phyloP scores from a whole-genome alignment of 2,888 invertebrate species.

The Microchrysa polita region DNA sequence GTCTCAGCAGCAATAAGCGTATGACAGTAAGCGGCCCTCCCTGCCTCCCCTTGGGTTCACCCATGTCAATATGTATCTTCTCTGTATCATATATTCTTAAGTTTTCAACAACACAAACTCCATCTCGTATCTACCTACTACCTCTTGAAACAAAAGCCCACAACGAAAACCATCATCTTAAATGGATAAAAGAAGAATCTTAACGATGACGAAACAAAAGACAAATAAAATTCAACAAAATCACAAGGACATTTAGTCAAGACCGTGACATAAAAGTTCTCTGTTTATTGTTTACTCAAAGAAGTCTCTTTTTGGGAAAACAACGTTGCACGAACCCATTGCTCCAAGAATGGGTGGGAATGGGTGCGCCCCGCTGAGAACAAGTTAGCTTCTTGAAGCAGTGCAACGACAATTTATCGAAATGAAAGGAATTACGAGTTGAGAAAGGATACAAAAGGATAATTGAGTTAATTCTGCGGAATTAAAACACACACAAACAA shows the following conservation, averaged over 20 bases:
- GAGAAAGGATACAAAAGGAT: slow-evolving; percentile 37
- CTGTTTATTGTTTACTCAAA: background rate
- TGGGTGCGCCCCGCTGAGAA: background rate
- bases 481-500: slow-evolving; percentile 37
- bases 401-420: slow-evolving; percentile 22
- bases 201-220: slow-evolving; percentile 1
- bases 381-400: background rate
- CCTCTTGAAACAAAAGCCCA: too few species aligned
- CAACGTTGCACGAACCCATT: background rate
- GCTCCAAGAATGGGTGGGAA: too few species aligned
- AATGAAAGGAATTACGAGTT: background rate
- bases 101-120: too few species aligned
- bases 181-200: background rate
- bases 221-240: slow-evolving; percentile 7
- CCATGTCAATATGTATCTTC: too few species aligned
- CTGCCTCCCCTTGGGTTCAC: too few species aligned
- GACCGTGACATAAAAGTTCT: slow-evolving; percentile 1
- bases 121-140: too few species aligned
- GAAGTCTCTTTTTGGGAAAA: background rate
- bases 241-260: background rate
- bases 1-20: too few species aligned
- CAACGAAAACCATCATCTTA: too few species aligned
- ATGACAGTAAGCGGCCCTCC: too few species aligned
- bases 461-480: slow-evolving; percentile 42
- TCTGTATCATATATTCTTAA: too few species aligned